Evolutionary conservation across 2,888 invertebrate genomes (phyloP).

Genomic region (Myopa testacea): DNA sequence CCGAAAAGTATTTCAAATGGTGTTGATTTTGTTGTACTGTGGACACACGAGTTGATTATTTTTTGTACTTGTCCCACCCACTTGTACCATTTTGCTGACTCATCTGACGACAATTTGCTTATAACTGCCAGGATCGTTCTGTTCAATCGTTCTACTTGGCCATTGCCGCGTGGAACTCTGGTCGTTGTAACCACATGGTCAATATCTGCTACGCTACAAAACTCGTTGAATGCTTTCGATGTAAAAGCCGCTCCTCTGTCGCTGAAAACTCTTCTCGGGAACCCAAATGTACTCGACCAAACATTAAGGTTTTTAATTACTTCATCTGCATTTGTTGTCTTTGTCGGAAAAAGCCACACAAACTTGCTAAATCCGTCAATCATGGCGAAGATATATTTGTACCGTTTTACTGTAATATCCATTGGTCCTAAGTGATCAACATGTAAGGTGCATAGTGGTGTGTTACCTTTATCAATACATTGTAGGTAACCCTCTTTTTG

Average conservation of each 20-base stretch:
- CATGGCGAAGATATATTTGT: slow-evolving; percentile 14
- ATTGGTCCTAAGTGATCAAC: slow-evolving; percentile 17
- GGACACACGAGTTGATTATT: background rate
- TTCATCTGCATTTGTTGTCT: too few species aligned
- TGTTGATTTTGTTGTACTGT: background rate
- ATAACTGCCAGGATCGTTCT: too few species aligned
- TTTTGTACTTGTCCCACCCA: background rate
- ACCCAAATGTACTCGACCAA: background rate
- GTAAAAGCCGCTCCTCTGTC: background rate
- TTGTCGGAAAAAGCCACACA: too few species aligned
- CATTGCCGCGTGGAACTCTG: too few species aligned
- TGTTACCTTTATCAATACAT: slow-evolving; percentile 11
- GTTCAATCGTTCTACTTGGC: too few species aligned
- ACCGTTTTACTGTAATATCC: background rate
- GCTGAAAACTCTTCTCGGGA: background rate
- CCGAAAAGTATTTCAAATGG: background rate
- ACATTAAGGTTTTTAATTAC: background rate
- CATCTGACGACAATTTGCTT: too few species aligned
- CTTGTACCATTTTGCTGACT: too few species aligned
- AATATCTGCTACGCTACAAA: too few species aligned
- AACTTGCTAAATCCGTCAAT: background rate
- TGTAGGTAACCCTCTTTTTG: background rate
- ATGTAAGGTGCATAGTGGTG: slow-evolving; percentile 19
- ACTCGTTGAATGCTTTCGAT: background rate
- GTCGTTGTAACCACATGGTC: too few species aligned